phyloP scores from a whole-genome alignment of 2,797 vertebrate species.

The Chiroxiphia lanceolata region DNA sequence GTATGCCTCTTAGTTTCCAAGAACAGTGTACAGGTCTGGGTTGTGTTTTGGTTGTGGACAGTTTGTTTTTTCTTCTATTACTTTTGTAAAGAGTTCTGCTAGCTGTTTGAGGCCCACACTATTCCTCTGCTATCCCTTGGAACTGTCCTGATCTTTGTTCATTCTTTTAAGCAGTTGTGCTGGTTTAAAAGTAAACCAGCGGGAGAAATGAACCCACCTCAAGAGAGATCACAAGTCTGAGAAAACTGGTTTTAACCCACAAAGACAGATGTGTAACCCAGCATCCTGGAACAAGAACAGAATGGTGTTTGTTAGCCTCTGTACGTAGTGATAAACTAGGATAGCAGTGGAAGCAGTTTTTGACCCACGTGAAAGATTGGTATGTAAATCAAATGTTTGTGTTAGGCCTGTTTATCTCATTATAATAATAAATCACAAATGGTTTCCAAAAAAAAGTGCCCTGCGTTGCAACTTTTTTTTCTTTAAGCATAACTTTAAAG shows the following conservation, averaged over 20 bases:
- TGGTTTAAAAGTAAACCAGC: too few relatives aligned
- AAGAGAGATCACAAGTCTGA: too few relatives aligned
- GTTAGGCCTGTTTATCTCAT: neutral
- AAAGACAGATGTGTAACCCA: too few relatives aligned
- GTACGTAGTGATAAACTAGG: too few relatives aligned
- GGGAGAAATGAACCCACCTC: too few relatives aligned
- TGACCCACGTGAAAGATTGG: neutral
- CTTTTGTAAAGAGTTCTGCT: neutral
- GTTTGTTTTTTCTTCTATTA: neutral
- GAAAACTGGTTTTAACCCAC: too few relatives aligned
- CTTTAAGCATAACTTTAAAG: neutral
- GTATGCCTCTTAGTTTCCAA: neutral
- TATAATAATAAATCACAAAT: neutral
- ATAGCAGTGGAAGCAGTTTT: neutral
- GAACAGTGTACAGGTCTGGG: neutral
- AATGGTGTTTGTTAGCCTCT: too few relatives aligned
- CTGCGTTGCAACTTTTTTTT: slow-evolving; percentile 46
- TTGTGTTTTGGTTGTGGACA: neutral
- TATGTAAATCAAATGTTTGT: slow-evolving; percentile 18
- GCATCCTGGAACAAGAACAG: too few relatives aligned
- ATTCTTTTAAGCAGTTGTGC: neutral
- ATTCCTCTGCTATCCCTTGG: neutral
- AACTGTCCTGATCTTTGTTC: neutral
- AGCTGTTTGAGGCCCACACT: neutral
- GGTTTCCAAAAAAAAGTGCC: neutral